A percentile compares a stretch with the other conserved stretches of the same genome.
Conservation (phyloP, 2,797 vertebrate genomes). For the Schizopygopsis malacanthus region DNA sequence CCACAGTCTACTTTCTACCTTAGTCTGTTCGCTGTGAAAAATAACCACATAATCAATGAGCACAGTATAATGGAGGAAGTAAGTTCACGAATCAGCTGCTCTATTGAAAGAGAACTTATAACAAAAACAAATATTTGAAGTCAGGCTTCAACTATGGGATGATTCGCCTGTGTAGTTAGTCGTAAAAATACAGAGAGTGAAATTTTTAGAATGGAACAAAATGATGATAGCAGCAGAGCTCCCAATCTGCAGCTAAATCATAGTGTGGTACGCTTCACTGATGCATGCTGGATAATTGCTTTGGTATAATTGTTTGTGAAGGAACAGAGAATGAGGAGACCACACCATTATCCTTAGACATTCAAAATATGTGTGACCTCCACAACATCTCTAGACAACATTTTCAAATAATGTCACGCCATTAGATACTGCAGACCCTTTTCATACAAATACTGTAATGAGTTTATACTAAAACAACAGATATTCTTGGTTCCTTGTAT, state of each 20-base stretch:
- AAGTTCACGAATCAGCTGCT: conserved; percentile 16
- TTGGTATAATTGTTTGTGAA: conserved; percentile 43
- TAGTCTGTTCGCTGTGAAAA: conserved; percentile 27
- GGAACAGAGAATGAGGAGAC: neutral
- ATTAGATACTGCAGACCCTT: too few relatives aligned
- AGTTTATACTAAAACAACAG: too few relatives aligned
- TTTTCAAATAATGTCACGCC: neutral
- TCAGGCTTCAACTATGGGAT: neutral
- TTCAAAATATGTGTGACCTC: conserved; percentile 33
- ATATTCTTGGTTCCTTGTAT: too few relatives aligned
- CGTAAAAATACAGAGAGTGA: neutral
- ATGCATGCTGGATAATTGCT: conserved; percentile 40
- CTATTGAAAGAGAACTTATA: conserved; percentile 32
- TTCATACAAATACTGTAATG: too few relatives aligned
- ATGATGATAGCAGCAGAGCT: conserved; percentile 12
- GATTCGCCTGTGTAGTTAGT: conserved; percentile 2
- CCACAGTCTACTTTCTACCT: conserved; percentile 21
- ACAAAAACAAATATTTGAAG: neutral
- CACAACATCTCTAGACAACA: neutral
- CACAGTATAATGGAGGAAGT: conserved; percentile 20
- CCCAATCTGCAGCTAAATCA: conserved; percentile 10
- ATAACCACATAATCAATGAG: conserved; percentile 34
- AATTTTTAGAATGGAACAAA: conserved; percentile 19
- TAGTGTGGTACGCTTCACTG: conserved; percentile 22
- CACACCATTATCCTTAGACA: conserved; percentile 20